Evolutionary conservation across 1,140 invertebrate genomes (phyloP).

Genomic region (Drosophila virilis): DNA sequence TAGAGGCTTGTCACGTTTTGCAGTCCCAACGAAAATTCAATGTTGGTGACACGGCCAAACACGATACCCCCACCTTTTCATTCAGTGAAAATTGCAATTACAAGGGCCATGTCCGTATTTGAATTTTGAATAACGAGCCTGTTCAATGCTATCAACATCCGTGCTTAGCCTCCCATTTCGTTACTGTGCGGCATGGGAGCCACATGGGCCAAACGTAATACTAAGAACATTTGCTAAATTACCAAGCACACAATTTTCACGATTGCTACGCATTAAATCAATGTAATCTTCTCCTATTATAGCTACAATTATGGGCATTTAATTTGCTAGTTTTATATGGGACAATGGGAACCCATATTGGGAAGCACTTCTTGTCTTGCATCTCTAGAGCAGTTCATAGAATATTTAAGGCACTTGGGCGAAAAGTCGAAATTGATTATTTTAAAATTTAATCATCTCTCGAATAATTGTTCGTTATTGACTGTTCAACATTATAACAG

Average conservation of each 20-base stretch:
- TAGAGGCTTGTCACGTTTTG: slow-evolving; percentile 24
- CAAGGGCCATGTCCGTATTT: background rate
- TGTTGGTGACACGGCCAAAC: slow-evolving; percentile 19
- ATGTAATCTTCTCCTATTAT: too few species aligned
- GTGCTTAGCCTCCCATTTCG: background rate
- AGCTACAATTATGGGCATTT: too few species aligned
- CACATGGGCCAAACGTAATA: background rate
- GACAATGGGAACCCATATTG: too few species aligned
- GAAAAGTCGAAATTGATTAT: background rate
- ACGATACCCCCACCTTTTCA: background rate
- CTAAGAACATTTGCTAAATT: background rate
- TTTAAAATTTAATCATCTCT: background rate
- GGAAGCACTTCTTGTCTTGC: too few species aligned
- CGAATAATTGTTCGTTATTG: background rate
- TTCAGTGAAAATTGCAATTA: slow-evolving; percentile 15
- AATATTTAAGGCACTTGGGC: background rate
- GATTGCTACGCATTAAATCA: too few species aligned
- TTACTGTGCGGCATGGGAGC: too few species aligned
- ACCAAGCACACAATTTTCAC: too few species aligned
- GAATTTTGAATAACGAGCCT: background rate
- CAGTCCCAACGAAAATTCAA: background rate
- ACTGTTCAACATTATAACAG: slow-evolving; percentile 3
- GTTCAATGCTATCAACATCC: background rate
- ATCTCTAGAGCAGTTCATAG: too few species aligned
- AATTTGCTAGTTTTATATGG: too few species aligned